Evolutionary conservation across 1,140 invertebrate genomes (phyloP).

Genomic region (Phenacoccus solenopsis): DNA sequence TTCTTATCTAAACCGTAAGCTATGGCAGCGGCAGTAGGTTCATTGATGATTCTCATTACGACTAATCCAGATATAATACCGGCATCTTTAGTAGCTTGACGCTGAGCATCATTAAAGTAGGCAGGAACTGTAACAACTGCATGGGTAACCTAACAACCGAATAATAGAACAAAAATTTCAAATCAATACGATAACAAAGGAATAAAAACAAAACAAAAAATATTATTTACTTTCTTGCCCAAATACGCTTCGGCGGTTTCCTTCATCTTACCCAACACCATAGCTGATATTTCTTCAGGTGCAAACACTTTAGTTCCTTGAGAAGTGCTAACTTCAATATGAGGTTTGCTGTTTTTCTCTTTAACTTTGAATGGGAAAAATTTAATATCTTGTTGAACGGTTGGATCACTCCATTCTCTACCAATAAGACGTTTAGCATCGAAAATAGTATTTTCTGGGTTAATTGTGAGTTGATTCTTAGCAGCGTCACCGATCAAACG

Average conservation of each 20-base stretch:
- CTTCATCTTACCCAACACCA: constrained; percentile 97
- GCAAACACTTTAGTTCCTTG: constrained; percentile 80
- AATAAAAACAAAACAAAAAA: neutral
- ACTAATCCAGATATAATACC: constrained; percentile 82
- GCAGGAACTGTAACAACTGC: constrained; percentile 98
- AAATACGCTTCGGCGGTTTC: constrained; percentile 95
- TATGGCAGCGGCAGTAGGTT: constrained; percentile 99
- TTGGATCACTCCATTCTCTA: constrained; percentile 75
- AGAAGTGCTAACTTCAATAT: constrained; percentile 59
- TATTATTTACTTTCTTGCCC: constrained; percentile 55
- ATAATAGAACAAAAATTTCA: no score
- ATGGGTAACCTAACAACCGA: constrained; percentile 74
- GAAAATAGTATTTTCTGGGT: constrained; percentile 94
- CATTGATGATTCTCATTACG: constrained; percentile 99
- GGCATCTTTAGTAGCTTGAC: constrained; percentile 91
- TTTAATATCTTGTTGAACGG: constrained; percentile 88
- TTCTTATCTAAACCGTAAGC: constrained; percentile 99
- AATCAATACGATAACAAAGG: neutral
- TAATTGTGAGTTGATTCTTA: constrained; percentile 94
- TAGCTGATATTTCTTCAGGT: constrained; percentile 95
- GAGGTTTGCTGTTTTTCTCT: constrained; percentile 74
- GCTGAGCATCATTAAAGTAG: constrained; percentile 96
- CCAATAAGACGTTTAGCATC: constrained; percentile 95
- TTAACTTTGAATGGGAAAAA: constrained; percentile 75
- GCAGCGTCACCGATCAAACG: constrained; percentile 95